Conservation (phyloP, 2,113 vertebrate species). For the Capreolus pygargus region DNA sequence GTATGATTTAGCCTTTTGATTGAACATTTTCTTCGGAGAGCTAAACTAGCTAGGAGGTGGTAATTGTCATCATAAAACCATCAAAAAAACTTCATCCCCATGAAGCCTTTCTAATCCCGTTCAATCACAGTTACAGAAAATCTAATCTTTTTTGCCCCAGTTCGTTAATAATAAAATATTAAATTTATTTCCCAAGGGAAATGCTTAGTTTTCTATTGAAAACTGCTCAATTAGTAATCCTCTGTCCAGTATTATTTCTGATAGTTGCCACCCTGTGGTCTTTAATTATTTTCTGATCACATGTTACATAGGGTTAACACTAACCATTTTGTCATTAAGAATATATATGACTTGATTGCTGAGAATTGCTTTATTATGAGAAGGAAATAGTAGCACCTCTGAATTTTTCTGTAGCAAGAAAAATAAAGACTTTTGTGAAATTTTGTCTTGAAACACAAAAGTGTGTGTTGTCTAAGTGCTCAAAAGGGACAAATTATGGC, state of each 20-base stretch:
- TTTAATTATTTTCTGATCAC: not conserved
- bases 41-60: not conserved
- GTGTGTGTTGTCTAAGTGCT: not conserved
- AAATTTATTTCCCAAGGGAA: not conserved
- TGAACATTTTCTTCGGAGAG: not conserved
- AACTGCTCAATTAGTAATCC: not conserved
- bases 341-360: not conserved
- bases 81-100: not conserved
- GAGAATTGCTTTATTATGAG: not conserved
- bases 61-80: not conserved
- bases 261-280: not conserved
- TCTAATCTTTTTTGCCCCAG: not conserved
- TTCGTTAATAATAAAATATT: slow-evolving; percentile 6
- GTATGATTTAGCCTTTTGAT: slow-evolving; percentile 8
- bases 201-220: not conserved
- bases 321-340: not conserved
- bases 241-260: not conserved
- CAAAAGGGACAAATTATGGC: not conserved
- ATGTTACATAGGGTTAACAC: not conserved
- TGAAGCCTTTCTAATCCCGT: not conserved
- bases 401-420: not conserved
- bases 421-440: not conserved
- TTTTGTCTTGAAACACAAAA: not conserved
- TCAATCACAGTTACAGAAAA: not conserved
- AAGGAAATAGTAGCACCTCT: not conserved